These are phyloP conservation scores for Trichopria drosophilae DNA, from an alignment of 2,888 invertebrate genomes.

Conservation along the genomic window DNA sequence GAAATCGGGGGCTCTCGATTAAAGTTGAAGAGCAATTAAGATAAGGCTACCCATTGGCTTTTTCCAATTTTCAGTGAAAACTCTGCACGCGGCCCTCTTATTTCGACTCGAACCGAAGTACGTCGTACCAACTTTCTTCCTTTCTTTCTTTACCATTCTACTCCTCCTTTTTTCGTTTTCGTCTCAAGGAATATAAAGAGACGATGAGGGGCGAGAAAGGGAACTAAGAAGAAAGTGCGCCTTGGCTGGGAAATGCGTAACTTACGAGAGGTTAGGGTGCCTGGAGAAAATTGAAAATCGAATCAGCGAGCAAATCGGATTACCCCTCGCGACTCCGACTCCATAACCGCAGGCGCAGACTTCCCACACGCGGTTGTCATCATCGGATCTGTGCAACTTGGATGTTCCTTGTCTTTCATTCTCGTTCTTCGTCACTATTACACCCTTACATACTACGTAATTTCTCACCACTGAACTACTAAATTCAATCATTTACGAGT, in stretches of 20 bases:
- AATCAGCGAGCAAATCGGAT: constrained; percentile 50
- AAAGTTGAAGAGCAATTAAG: constrained; percentile 25
- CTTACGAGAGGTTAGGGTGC: constrained; percentile 40
- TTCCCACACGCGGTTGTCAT: constrained; percentile 29
- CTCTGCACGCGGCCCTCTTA: not conserved
- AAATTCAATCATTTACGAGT: constrained; percentile 42
- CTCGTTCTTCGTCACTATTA: too few species aligned
- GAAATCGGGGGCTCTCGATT: constrained; percentile 6
- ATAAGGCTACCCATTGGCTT: constrained; percentile 34
- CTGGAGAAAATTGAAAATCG: constrained; percentile 51
- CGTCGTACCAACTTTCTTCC: constrained; percentile 15
- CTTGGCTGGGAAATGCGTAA: constrained; percentile 41
- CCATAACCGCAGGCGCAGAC: constrained; percentile 42
- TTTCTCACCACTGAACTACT: constrained; percentile 21
- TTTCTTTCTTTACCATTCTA: not conserved
- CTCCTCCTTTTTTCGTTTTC: not conserved
- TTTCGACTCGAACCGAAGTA: constrained; percentile 6
- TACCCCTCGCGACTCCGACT: constrained; percentile 42
- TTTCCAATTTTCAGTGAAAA: constrained; percentile 31
- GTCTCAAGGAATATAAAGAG: constrained; percentile 6
- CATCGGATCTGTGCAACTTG: constrained; percentile 30
- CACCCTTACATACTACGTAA: constrained; percentile 25
- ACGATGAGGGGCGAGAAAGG: constrained; percentile 7
- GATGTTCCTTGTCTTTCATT: too few species aligned
- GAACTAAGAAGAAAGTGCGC: constrained; percentile 28